Percentiles rank a stretch among this genome's conserved stretches.
phyloP scores from a whole-genome alignment of 1,140 invertebrate genomes.

The Grapholita molesta region DNA sequence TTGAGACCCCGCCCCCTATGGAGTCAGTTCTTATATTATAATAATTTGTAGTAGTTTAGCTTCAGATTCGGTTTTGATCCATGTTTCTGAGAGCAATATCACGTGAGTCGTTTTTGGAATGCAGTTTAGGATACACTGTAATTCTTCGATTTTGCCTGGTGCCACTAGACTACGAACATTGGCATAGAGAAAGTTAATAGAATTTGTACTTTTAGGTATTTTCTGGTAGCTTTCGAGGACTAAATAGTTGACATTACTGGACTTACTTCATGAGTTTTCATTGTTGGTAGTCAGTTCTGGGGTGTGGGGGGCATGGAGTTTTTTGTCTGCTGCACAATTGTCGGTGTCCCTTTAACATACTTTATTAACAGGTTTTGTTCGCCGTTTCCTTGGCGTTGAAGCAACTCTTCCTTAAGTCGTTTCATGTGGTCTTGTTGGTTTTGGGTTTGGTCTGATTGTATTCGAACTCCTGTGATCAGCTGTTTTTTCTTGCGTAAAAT shows the following conservation, averaged over 20 bases:
- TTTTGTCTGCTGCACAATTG: not conserved
- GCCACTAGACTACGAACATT: no score
- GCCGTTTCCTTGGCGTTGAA: not conserved
- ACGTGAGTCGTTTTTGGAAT: no score
- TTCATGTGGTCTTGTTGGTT: not conserved
- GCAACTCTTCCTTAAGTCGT: not conserved
- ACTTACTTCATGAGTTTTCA: not conserved
- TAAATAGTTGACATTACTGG: not conserved
- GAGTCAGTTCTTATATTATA: no score
- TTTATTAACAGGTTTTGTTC: not conserved
- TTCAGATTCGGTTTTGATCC: no score
- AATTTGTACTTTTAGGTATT: not conserved
- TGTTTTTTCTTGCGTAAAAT: not conserved
- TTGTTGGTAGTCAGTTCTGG: not conserved
- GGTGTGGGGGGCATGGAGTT: not conserved
- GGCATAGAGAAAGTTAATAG: no score
- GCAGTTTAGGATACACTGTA: no score
- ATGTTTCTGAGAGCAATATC: no score
- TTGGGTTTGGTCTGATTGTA: not conserved
- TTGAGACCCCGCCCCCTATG: no score
- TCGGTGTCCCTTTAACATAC: not conserved
- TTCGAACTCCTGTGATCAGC: not conserved
- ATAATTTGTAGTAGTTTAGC: no score
- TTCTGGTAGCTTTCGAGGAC: not conserved
- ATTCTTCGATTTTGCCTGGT: no score